Evolutionary conservation across 2,888 invertebrate genomes (phyloP), one percentile per base, ranked within the genome.

Genomic region (Lydus trimaculatus): DNA sequence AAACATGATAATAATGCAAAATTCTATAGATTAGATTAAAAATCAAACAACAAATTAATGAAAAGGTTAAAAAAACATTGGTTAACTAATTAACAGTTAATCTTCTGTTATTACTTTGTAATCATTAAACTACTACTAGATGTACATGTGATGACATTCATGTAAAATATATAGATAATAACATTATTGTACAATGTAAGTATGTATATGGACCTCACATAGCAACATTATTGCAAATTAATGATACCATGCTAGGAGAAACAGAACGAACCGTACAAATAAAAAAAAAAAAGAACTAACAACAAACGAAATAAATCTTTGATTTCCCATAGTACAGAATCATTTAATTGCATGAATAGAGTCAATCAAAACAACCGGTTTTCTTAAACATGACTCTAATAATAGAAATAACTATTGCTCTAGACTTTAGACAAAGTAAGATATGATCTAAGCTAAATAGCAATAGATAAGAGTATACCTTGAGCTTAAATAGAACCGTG

Each of bases 341-440:
- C 9, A 11, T 33, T 39, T 39, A 39, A 39, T 13, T 39, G n/a
- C 39, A 39, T 4, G 39, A 15, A 39, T 39, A 39, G n/a, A n/a
- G 4, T 43, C 43, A 17, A 43, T 43, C 43, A 43, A 43, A 43
- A 43, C 17, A 43, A 43, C 43, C 43, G 43, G 43, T 43, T 43
- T 17, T 43, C 43, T 43, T 43, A 43, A 43, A 43, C 17, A 43
- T 28, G 2, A 17, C 43, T 43, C 17, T 43, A 43, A 43, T 43
- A 43, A 43, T 43, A 43, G 17, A 43, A 43, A 43, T 17, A 43
- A 43, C 43, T 43, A 43, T 43, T 43, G 43, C 43, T 43, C 43
- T 43, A 43, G 43, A 43, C 43, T 43, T 17, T 43, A 43, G 43
- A 43, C 43, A 43, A 17, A 36, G 13, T 13, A 36, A 17, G 43